Percentiles rank a stretch among this genome's conserved stretches.
These are phyloP conservation scores for Emydocephalus ijimae DNA, from an alignment of 2,113 vertebrate species.

Conservation along the genomic window DNA sequence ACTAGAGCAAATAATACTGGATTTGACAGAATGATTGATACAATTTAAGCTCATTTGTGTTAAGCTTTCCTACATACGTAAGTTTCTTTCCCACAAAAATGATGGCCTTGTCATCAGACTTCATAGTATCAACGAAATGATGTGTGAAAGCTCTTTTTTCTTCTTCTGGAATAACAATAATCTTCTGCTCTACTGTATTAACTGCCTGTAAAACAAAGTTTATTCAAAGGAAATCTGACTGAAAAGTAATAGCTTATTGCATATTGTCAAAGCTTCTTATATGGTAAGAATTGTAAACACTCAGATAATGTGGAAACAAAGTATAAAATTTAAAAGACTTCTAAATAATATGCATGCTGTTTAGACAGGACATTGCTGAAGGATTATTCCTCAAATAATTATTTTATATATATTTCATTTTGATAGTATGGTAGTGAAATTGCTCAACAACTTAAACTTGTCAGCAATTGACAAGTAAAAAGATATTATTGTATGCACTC, in stretches of 20 bases:
- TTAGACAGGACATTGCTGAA: not conserved
- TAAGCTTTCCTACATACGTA: constrained; percentile 70
- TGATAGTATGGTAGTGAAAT: not conserved
- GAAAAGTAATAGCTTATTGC: not conserved
- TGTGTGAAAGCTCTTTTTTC: constrained; percentile 84
- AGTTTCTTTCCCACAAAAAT: constrained; percentile 93
- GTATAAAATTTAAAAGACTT: not conserved
- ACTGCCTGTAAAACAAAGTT: constrained; percentile 77
- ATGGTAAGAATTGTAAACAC: not conserved
- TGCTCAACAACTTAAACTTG: not conserved
- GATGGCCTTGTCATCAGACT: constrained; percentile 85
- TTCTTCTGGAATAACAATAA: constrained; percentile 83
- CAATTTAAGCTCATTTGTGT: not conserved
- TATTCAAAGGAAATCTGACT: not conserved
- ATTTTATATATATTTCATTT: not conserved
- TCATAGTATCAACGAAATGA: constrained; percentile 82
- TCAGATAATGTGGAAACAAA: not conserved
- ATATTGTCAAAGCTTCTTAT: not conserved
- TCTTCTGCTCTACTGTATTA: constrained; percentile 82
- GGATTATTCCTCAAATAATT: not conserved
- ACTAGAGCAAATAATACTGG: not conserved
- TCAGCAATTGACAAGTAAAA: not conserved
- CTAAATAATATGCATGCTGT: not conserved
- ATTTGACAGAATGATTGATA: not conserved
- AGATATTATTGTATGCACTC: not conserved